phyloP scores from a whole-genome alignment of 2,113 vertebrate genomes.

The Centrocercus urophasianus region DNA sequence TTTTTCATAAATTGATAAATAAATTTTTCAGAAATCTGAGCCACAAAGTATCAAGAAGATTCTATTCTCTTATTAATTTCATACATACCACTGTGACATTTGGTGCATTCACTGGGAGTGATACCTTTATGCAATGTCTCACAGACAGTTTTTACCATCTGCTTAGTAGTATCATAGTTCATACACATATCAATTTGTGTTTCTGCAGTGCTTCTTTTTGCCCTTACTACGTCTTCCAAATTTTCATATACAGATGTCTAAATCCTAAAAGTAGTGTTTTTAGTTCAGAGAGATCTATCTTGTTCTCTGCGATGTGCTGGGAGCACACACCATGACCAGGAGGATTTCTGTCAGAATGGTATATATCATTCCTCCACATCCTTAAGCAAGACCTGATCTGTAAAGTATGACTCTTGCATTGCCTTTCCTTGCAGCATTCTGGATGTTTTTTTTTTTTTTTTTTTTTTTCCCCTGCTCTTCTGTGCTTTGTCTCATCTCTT shows the following conservation, averaged over 20 bases:
- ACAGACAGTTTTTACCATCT: neutral
- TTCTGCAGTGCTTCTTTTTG: neutral
- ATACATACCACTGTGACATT: neutral
- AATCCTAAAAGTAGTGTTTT: neutral
- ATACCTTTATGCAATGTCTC: neutral
- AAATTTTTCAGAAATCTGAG: neutral
- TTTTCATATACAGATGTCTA: neutral
- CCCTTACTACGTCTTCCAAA: neutral
- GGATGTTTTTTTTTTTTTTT: neutral
- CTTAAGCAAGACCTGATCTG: conserved; percentile 8
- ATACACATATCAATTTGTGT: neutral
- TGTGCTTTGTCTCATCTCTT: neutral
- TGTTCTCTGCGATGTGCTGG: neutral
- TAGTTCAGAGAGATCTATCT: neutral
- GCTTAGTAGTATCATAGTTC: neutral
- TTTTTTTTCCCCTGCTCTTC: neutral
- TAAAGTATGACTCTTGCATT: neutral
- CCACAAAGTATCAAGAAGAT: neutral
- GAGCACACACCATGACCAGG: neutral
- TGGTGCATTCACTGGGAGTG: neutral
- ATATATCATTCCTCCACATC: neutral
- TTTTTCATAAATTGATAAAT: neutral
- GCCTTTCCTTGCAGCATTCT: neutral
- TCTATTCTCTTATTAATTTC: neutral
- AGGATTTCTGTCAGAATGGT: neutral